Evolutionary conservation across 2,888 invertebrate genomes (phyloP).

Genomic region (Meloe dianella): DNA sequence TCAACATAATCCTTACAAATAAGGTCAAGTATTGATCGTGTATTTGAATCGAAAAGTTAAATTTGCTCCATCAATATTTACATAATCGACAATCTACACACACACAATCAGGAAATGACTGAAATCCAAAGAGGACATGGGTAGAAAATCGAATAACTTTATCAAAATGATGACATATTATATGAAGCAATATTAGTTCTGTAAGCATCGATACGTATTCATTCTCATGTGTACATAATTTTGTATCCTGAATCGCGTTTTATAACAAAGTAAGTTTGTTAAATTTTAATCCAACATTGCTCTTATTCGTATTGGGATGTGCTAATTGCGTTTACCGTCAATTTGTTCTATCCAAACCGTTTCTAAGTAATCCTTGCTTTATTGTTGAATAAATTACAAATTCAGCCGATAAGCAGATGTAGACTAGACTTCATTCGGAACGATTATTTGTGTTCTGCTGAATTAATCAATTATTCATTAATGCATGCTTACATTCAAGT

Average conservation of each 20-base stretch:
- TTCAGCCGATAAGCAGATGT: background rate
- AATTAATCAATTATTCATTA: too few relatives aligned
- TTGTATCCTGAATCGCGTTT: too few relatives aligned
- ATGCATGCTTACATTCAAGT: too few relatives aligned
- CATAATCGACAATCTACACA: background rate
- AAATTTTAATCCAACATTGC: background rate
- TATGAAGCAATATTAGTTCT: too few relatives aligned
- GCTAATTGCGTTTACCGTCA: background rate
- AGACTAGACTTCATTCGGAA: background rate
- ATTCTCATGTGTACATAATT: too few relatives aligned
- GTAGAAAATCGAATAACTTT: background rate
- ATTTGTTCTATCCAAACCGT: background rate
- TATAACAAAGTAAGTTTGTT: background rate
- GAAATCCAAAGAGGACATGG: background rate
- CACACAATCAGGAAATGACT: background rate
- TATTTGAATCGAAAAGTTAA: background rate
- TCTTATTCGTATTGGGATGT: background rate
- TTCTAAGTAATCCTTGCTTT: background rate
- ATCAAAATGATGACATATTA: background rate
- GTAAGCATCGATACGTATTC: too few relatives aligned
- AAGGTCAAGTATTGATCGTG: slow-evolving; percentile 7
- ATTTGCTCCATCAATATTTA: background rate
- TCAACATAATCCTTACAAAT: background rate
- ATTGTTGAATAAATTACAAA: background rate
- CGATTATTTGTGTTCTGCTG: too few relatives aligned